phyloP scores from a whole-genome alignment of 2,888 invertebrate species.

The Meiosimyza platycephala region DNA sequence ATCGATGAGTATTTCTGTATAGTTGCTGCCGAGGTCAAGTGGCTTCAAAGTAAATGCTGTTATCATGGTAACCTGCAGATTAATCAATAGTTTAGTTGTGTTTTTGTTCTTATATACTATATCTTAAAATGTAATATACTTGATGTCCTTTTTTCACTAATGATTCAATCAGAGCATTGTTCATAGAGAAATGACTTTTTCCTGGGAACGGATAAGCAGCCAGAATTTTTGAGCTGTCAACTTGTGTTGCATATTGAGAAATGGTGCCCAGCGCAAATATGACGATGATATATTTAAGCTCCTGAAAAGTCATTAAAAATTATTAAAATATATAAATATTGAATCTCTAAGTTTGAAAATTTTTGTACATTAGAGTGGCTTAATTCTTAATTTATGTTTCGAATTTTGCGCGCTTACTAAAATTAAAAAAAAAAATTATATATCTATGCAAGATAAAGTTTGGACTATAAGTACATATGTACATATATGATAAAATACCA shows the following conservation, averaged over 20 bases:
- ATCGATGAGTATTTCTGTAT: conserved; percentile 63
- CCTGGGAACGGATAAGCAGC: conserved; percentile 67
- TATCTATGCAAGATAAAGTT: too few species aligned
- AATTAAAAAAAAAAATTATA: too few species aligned
- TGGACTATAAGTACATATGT: too few species aligned
- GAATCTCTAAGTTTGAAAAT: too few species aligned
- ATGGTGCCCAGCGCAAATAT: conserved; percentile 29
- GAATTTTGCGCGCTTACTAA: too few species aligned
- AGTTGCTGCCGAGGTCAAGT: conserved; percentile 58
- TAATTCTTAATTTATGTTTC: too few species aligned
- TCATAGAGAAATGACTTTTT: conserved; percentile 69
- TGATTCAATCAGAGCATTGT: conserved; percentile 65
- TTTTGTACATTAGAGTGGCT: too few species aligned
- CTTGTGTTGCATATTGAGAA: conserved; percentile 13
- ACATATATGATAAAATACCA: too few species aligned
- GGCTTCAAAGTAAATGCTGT: conserved; percentile 55
- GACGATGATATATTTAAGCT: background rate
- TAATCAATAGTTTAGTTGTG: background rate
- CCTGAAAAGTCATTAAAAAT: conserved; percentile 8
- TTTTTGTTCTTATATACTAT: too few species aligned
- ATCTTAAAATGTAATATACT: conserved; percentile 46
- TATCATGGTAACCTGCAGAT: conserved; percentile 55
- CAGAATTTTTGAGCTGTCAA: conserved; percentile 63
- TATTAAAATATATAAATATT: too few species aligned
- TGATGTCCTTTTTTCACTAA: conserved; percentile 68